A percentile compares a stretch with the other conserved stretches of the same genome.
These are phyloP conservation scores for Sturnus vulgaris DNA, from an alignment of 2,113 vertebrate genomes.

Conservation along the genomic window DNA sequence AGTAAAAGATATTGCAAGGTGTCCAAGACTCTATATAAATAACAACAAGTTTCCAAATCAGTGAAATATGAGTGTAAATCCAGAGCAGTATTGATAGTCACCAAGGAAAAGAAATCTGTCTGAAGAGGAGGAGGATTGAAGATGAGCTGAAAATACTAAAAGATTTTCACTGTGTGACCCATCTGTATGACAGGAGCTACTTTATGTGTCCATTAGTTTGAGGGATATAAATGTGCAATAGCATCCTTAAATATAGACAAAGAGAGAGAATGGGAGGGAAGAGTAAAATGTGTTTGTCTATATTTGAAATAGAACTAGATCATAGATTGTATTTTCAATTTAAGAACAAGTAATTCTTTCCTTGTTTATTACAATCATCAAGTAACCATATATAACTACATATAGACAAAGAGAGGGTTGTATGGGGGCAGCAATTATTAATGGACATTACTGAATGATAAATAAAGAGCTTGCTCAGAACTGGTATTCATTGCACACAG, in stretches of 20 bases:
- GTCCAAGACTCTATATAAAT: not conserved
- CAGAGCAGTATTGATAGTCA: not conserved
- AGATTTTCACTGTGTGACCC: not conserved
- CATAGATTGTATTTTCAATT: slow-evolving; percentile 43
- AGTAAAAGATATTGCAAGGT: not conserved
- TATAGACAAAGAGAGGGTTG: slow-evolving; percentile 14
- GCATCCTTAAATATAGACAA: not conserved
- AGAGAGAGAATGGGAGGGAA: not conserved
- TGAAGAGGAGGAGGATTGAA: not conserved
- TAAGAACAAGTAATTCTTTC: slow-evolving; percentile 28
- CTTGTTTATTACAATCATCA: slow-evolving; percentile 47
- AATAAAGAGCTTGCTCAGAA: slow-evolving; percentile 39
- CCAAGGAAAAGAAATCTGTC: not conserved
- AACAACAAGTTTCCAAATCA: not conserved
- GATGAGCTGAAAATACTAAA: not conserved
- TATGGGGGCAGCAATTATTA: slow-evolving; percentile 30
- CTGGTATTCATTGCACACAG: slow-evolving; percentile 54
- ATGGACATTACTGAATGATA: slow-evolving; percentile 36
- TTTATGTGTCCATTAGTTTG: slow-evolving; percentile 16
- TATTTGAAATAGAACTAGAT: slow-evolving; percentile 35
- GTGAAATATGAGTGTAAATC: not conserved
- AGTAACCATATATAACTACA: slow-evolving; percentile 23
- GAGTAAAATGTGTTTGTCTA: not conserved
- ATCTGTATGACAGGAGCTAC: not conserved
- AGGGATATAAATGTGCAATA: not conserved